Evolutionary conservation across 2,888 invertebrate species (phyloP), one percentile per base, ranked within the genome.

Genomic region (Emmelina monodactyla): DNA sequence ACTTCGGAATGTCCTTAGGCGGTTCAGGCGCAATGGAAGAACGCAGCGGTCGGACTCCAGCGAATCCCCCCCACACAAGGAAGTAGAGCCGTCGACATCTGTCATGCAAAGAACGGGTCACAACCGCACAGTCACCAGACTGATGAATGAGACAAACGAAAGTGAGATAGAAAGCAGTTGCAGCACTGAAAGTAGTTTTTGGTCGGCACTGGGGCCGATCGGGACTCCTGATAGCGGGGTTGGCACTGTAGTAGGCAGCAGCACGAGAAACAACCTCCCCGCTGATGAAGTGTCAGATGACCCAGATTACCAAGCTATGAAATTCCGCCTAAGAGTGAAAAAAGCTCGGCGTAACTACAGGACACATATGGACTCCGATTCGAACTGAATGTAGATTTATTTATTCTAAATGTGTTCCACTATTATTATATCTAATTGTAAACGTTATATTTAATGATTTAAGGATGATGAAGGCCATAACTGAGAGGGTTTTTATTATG

Each of bases 331-430:
- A 41, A 76, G 85, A 28, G 78, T 85, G 25, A 84, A 85, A 53
- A 83, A 84, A 46, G 83, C 84, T 1, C 73, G 85, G 4, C 70
- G 86, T 38, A 85, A 86, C 57, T 84, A 85, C 57, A 78, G 85
- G 48, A 84, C 78, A 57, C 85, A 84, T 49, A 82, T 86, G 60
- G 85, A 86, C 43, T 86, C 87, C 0, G 87, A 87, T 55, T 87
- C 86, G 31, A 86, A 86, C 59, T 76, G 64, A 75, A 59, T n/a
- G n/a, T n/a, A n/a, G n/a, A n/a, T n/a, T n/a, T n/a, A n/a, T n/a
- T n/a, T n/a, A n/a, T n/a, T n/a, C n/a, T n/a, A n/a, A n/a, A n/a
- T n/a, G n/a, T n/a, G 40, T 38, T 35, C 30, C 37, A 39, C 28
- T 44, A 40, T 40, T 41, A 37, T 49, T 53, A 53, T 57, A 46